Percentiles rank a stretch among this genome's conserved stretches.
Conservation (phyloP, 2,888 invertebrate genomes). For the Hypomecis atomaria region DNA sequence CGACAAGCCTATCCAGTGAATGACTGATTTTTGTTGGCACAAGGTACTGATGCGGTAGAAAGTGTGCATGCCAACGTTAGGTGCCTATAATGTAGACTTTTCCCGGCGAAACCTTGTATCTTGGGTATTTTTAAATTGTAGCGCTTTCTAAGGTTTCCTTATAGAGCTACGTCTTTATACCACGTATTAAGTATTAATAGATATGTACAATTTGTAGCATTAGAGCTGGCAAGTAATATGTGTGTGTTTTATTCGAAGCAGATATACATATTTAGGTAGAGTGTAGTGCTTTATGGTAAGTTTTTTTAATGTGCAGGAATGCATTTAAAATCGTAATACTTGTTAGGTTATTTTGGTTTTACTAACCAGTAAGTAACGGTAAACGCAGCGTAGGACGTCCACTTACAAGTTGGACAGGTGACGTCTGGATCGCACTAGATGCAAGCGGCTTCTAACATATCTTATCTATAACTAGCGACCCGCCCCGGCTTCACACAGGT, state of each 20-base stretch:
- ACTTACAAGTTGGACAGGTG: too few species aligned
- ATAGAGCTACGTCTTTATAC: neutral
- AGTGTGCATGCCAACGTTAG: constrained; percentile 40
- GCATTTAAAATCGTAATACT: too few species aligned
- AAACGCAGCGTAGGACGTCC: too few species aligned
- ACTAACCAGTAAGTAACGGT: too few species aligned
- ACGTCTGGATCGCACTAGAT: too few species aligned
- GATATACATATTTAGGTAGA: too few species aligned
- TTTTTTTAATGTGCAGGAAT: too few species aligned
- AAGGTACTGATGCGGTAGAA: constrained; percentile 48
- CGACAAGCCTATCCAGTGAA: constrained; percentile 7
- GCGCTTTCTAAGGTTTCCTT: constrained; percentile 15
- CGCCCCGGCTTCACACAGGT: too few species aligned
- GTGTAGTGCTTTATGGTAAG: too few species aligned
- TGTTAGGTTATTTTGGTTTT: too few species aligned
- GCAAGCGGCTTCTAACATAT: too few species aligned
- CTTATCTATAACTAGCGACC: too few species aligned
- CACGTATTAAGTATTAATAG: neutral
- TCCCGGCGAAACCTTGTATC: constrained; percentile 27
- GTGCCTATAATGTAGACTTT: constrained; percentile 31
- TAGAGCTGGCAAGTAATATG: neutral
- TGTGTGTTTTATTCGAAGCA: neutral
- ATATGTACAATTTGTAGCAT: neutral
- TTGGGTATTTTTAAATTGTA: constrained; percentile 9
- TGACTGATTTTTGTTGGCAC: constrained; percentile 18